Evolutionary conservation across 2,888 invertebrate species (phyloP).

Genomic region (Acanthosepion pharaonis): DNA sequence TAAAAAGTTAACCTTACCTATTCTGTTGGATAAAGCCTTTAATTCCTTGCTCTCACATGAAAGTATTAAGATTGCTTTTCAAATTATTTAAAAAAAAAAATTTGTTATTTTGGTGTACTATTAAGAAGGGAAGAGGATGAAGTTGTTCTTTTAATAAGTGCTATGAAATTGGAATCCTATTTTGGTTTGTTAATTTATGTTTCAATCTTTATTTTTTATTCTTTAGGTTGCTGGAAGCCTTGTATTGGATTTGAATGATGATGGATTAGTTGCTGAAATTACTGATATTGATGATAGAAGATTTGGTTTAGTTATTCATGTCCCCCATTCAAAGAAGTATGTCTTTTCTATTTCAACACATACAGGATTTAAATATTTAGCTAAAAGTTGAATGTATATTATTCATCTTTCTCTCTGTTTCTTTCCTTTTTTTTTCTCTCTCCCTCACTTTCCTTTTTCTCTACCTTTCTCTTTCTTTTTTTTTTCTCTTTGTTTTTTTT

Average conservation of each 20-base stretch:
- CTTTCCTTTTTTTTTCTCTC: no score
- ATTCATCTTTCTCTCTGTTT: background rate
- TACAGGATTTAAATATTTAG: no score
- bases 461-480: no score
- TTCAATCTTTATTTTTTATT: constrained; percentile 21
- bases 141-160: background rate
- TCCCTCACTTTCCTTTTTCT: no score
- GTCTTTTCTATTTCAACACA: constrained; percentile 43
- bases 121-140: background rate
- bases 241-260: constrained; percentile 74
- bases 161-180: no score
- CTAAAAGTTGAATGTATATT: no score
- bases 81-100: background rate
- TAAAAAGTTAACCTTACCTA: no score
- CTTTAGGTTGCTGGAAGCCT: constrained; percentile 74
- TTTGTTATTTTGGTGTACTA: background rate
- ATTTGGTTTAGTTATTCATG: constrained; percentile 74
- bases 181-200: no score
- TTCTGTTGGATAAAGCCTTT: no score
- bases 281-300: constrained; percentile 75
- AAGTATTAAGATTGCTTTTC: no score
- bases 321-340: constrained; percentile 73
- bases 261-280: constrained; percentile 71
- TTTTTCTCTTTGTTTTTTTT: no score
- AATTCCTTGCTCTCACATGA: no score